phyloP scores from a whole-genome alignment of 1,140 invertebrate species.

The Bombus sibiricus region DNA sequence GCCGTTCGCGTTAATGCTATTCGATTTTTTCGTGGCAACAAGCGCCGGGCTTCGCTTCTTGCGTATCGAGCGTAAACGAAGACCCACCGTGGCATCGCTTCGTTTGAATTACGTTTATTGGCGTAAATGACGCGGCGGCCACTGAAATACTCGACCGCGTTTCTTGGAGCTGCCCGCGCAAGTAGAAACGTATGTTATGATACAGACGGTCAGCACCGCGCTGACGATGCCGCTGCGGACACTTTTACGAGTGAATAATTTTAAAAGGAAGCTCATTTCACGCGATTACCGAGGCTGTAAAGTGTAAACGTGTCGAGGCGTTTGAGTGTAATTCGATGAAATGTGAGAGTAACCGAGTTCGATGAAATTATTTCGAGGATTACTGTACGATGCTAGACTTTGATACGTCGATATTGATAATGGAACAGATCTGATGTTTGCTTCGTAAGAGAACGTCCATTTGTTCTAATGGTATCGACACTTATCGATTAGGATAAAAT shows the following conservation, averaged over 20 bases:
- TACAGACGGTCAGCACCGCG: not conserved
- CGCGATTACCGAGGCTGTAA: not conserved
- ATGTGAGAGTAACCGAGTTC: not conserved
- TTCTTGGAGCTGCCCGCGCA: too few relatives aligned
- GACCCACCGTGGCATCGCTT: not conserved
- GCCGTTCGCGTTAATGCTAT: slow-evolving; percentile 30
- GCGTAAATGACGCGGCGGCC: not conserved
- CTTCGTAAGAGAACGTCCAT: too few relatives aligned
- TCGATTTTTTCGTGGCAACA: slow-evolving; percentile 45
- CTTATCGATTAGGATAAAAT: too few relatives aligned
- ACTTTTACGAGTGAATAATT: slow-evolving; percentile 33
- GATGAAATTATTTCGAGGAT: not conserved
- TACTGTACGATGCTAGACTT: not conserved
- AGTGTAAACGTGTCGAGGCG: not conserved
- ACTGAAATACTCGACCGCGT: not conserved
- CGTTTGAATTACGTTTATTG: slow-evolving; percentile 51
- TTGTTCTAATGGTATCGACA: too few relatives aligned
- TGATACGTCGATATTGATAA: too few relatives aligned
- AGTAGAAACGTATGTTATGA: slow-evolving; percentile 27
- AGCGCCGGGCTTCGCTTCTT: not conserved
- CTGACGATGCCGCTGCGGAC: not conserved
- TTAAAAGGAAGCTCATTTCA: slow-evolving; percentile 11
- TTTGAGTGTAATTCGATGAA: not conserved
- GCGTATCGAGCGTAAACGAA: slow-evolving; percentile 10
- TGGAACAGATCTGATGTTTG: too few relatives aligned